phyloP scores from a whole-genome alignment of 1,140 invertebrate species.

The Anoplophora glabripennis region DNA sequence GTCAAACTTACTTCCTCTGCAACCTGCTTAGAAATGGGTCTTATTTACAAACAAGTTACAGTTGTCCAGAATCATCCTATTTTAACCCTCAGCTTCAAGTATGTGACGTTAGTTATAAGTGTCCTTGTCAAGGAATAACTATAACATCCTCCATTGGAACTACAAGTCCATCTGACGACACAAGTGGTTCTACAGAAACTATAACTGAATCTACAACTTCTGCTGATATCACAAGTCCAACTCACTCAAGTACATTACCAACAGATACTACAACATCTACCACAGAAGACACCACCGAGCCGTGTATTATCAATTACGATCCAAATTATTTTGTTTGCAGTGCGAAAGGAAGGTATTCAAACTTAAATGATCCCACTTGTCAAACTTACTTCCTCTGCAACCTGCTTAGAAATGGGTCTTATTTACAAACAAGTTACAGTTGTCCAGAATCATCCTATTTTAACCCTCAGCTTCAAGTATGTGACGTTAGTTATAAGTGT shows the following conservation, averaged over 20 bases:
- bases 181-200: too few relatives aligned
- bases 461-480: background rate
- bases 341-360: background rate
- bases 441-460: background rate
- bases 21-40: background rate
- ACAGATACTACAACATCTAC: background rate
- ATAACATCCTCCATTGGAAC: background rate
- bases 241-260: background rate
- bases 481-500: background rate
- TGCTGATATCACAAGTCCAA: background rate
- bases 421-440: background rate
- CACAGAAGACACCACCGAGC: background rate
- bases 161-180: too few relatives aligned
- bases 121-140: conserved; percentile 2
- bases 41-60: background rate
- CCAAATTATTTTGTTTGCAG: background rate
- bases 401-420: background rate
- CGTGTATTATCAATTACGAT: background rate
- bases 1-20: too few relatives aligned
- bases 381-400: background rate
- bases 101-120: background rate
- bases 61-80: background rate
- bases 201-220: background rate
- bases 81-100: background rate
- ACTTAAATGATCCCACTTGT: background rate